Evolutionary conservation across 2,888 invertebrate genomes (phyloP), one percentile per base, ranked within the genome.

Genomic region (Apamea crenata): DNA sequence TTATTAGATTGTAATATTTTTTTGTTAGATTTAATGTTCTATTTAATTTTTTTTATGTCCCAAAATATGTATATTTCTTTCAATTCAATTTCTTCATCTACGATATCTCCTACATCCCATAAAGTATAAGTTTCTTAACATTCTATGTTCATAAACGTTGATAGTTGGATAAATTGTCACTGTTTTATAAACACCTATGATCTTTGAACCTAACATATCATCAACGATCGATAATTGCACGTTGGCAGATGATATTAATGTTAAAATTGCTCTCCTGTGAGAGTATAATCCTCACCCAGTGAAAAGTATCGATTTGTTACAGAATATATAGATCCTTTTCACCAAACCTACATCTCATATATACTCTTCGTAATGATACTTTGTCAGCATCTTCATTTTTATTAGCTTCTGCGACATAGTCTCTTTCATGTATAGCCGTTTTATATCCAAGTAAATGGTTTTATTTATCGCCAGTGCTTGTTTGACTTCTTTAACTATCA

Each of bases 161-260:
- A 8, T 36, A n/a, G 14, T 18, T 32, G 32, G 12, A 32, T 81
- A 44, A 18, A 56, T 65, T 25, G 1, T 32, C 32, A 21, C 5
- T 53, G 7, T 40, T 44, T 65, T 65, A 59, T 56, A 40, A 63
- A 53, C 36, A 66, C 36, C 6, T n/a, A 12, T 66, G 70, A 81
- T 66, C 68, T 85, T 81, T 81, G 68, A 73, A 66, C 72, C 29
- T 53, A 50, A 53, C 68, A 72, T 50, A 68, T 75, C 44, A 84
- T 69, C 69, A n/a, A 50, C 68, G 44, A 63, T 69, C 56, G 29
- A 80, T 53, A 66, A 66, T 73, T 80, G 36, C 68, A 69, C 1
- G 21, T 21, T 53, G 1, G 32, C 40, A 63, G 21, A 53, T 53
- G 1, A 65, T 59, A 73, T 61, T 36, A 32, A 73, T 73, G 29